These are phyloP conservation scores for Boleophthalmus pectinirostris DNA, from an alignment of 2,113 vertebrate genomes.

Conservation along the genomic window DNA sequence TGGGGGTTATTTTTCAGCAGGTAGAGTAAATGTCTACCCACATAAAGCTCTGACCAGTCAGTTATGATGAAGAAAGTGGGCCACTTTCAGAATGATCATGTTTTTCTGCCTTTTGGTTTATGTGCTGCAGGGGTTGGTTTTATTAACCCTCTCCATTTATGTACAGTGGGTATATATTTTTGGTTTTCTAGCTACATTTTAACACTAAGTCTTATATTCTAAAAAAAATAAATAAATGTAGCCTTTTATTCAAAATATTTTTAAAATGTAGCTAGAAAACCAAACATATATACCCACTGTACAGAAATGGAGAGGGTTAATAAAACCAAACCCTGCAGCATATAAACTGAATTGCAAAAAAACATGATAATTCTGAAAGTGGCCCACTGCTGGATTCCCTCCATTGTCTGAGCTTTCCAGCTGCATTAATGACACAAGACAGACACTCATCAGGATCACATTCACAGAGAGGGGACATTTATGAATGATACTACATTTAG, in stretches of 20 bases:
- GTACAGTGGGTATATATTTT: too few species aligned
- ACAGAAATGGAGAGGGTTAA: conserved; percentile 14
- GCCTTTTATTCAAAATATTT: neutral
- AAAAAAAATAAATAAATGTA: too few species aligned
- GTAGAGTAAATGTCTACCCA: conserved; percentile 52
- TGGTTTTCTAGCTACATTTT: too few species aligned
- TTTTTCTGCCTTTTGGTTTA: too few species aligned
- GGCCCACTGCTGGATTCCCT: conserved; percentile 23
- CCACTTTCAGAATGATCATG: too few species aligned
- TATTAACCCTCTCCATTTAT: too few species aligned
- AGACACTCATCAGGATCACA: neutral
- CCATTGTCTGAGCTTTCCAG: neutral
- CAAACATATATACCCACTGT: conserved; percentile 25
- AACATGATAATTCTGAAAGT: conserved; percentile 55
- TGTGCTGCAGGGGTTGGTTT: too few species aligned
- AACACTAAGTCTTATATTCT: too few species aligned
- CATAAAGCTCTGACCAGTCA: conserved; percentile 33
- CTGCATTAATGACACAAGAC: neutral
- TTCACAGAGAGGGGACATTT: neutral
- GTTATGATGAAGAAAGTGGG: conserved; percentile 20
- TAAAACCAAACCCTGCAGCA: conserved; percentile 13
- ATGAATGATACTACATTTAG: neutral
- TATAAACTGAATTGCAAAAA: conserved; percentile 7
- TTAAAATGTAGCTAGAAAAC: neutral
- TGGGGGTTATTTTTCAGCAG: conserved; percentile 63